Evolutionary conservation across 2,113 vertebrate species (phyloP).

Genomic region (Serinus canaria): DNA sequence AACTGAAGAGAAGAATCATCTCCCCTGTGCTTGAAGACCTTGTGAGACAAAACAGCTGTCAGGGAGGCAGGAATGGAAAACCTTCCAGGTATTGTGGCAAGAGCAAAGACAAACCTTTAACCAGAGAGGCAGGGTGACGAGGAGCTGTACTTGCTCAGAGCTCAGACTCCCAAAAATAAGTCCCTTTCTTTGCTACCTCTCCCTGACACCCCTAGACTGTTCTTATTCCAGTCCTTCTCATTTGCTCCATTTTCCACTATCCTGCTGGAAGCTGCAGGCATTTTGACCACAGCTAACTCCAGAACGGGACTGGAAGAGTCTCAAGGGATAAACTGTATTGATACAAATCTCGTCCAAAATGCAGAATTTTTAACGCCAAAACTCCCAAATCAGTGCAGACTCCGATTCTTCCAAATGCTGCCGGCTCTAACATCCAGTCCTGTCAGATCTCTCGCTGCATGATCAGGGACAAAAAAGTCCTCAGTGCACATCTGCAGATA

Average conservation of each 20-base stretch:
- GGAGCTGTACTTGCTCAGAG: background rate
- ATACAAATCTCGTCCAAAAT: background rate
- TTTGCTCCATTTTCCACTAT: background rate
- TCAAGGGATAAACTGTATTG: background rate
- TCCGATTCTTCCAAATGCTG: background rate
- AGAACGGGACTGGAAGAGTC: background rate
- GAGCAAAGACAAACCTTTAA: background rate
- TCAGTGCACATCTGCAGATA: background rate
- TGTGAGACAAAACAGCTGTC: background rate
- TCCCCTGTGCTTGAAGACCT: rapidly evolving
- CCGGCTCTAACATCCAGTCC: background rate
- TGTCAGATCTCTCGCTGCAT: background rate
- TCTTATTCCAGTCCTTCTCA: background rate
- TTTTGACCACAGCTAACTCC: background rate
- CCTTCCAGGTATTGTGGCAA: background rate
- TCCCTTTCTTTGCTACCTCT: background rate
- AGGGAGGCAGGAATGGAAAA: background rate
- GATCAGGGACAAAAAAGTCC: background rate
- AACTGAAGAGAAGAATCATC: background rate
- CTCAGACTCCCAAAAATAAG: background rate
- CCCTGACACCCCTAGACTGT: background rate
- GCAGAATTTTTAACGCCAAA: background rate
- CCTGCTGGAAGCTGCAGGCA: background rate
- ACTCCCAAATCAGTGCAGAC: background rate
- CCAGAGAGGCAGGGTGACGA: background rate